A percentile compares a stretch with the other conserved stretches of the same genome.
Evolutionary conservation across 1,140 invertebrate species (phyloP).

Genomic region (Eulimnadia texana): DNA sequence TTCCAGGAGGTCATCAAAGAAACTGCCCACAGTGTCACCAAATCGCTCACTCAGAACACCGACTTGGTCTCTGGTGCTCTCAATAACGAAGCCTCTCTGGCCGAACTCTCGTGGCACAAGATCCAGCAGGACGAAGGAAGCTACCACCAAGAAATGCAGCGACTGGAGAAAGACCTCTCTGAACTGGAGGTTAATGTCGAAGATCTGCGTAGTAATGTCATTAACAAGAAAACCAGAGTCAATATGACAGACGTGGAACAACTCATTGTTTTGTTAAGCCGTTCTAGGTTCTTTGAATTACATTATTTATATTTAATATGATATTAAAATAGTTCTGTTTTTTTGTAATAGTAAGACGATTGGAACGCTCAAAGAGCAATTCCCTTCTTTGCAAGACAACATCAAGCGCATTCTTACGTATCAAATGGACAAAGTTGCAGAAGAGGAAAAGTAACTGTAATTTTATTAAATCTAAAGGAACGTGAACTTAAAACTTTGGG

Average conservation of each 20-base stretch:
- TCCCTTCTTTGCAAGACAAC: constrained; percentile 73
- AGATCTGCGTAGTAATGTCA: constrained; percentile 82
- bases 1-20: constrained; percentile 82
- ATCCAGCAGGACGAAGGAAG: constrained; percentile 63
- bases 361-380: constrained; percentile 81
- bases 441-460: constrained; percentile 67
- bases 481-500: constrained; percentile 6
- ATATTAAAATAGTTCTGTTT: constrained; percentile 15
- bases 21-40: constrained; percentile 30
- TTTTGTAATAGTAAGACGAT: constrained; percentile 65
- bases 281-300: constrained; percentile 44
- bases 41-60: background rate
- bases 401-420: constrained; percentile 72
- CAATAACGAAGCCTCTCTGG: background rate
- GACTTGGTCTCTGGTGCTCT: background rate
- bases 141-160: constrained; percentile 78
- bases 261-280: constrained; percentile 80
- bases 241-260: constrained; percentile 94
- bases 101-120: background rate
- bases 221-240: constrained; percentile 82
- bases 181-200: constrained; percentile 44
- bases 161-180: constrained; percentile 72
- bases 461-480: background rate
- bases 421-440: constrained; percentile 87
- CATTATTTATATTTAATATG: constrained; percentile 5